Conservation (phyloP, 2,113 vertebrate species). For the Paraplagusia blochii region DNA sequence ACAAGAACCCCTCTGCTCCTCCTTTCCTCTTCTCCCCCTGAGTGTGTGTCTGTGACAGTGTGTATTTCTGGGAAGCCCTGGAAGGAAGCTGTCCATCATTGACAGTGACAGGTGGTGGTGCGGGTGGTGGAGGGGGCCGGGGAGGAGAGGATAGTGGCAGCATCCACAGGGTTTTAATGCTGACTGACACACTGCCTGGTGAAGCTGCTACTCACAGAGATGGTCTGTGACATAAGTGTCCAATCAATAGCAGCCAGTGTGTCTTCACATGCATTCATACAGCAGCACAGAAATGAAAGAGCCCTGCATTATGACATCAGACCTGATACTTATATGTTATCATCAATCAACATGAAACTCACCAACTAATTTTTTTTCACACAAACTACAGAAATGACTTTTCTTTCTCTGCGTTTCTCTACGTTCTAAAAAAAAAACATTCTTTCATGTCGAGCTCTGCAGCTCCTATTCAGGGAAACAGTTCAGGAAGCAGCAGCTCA, state of each 20-base stretch:
- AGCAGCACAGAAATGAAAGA: conserved; percentile 1
- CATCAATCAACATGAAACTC: too few species aligned
- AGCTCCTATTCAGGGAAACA: conserved; percentile 1
- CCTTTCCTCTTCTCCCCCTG: neutral
- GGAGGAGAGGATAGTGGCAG: conserved; percentile 21
- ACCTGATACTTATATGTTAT: too few species aligned
- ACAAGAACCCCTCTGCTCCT: too few species aligned
- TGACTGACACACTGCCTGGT: conserved; percentile 59
- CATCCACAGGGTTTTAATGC: conserved; percentile 55
- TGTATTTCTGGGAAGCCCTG: conserved; percentile 26
- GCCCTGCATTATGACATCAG: too few species aligned
- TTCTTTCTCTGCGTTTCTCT: neutral
- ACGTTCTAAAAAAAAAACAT: neutral
- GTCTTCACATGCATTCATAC: conserved; percentile 14
- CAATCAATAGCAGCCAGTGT: conserved; percentile 39
- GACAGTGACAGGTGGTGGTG: conserved; percentile 48
- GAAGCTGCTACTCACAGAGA: conserved; percentile 53
- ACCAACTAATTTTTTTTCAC: too few species aligned
- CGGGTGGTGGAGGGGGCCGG: conserved; percentile 21
- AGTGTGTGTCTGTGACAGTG: conserved; percentile 9
- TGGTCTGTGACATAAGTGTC: conserved; percentile 35
- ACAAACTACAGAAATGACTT: neutral
- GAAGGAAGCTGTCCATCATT: conserved; percentile 53
- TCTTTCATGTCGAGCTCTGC: neutral
- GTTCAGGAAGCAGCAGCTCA: conserved; percentile 9